Evolutionary conservation across 2,113 vertebrate species (phyloP).

Genomic region (Cynocephalus volans): DNA sequence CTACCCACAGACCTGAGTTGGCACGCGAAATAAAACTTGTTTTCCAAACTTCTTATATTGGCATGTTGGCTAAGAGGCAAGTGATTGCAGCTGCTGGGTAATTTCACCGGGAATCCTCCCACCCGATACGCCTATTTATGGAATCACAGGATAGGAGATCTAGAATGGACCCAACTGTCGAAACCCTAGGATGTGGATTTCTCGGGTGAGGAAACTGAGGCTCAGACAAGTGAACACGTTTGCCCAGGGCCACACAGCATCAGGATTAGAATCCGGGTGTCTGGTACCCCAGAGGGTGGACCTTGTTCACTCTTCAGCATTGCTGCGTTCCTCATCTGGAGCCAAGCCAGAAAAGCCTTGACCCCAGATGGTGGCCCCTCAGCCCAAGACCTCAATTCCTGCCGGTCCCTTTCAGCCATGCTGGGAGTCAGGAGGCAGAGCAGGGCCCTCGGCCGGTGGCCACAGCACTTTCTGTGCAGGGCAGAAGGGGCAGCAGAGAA

Average conservation of each 20-base stretch:
- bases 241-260: not conserved
- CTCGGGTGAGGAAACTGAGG: not conserved
- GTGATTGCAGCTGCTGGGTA: not conserved
- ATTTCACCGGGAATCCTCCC: not conserved
- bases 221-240: not conserved
- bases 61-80: not conserved
- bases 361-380: rapidly evolving
- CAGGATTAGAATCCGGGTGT: not conserved
- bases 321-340: not conserved
- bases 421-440: not conserved
- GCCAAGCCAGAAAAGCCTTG: not conserved
- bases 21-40: not conserved
- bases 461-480: rapidly evolving
- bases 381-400: too few species aligned
- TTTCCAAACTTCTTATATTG: not conserved
- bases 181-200: not conserved
- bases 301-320: not conserved
- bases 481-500: not conserved
- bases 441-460: rapidly evolving
- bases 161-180: not conserved
- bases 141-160: not conserved
- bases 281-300: rapidly evolving
- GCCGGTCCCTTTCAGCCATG: rapidly evolving
- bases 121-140: not conserved
- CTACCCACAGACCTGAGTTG: not conserved